phyloP scores from a whole-genome alignment of 2,113 vertebrate species.

The Fukomys damarensis region DNA sequence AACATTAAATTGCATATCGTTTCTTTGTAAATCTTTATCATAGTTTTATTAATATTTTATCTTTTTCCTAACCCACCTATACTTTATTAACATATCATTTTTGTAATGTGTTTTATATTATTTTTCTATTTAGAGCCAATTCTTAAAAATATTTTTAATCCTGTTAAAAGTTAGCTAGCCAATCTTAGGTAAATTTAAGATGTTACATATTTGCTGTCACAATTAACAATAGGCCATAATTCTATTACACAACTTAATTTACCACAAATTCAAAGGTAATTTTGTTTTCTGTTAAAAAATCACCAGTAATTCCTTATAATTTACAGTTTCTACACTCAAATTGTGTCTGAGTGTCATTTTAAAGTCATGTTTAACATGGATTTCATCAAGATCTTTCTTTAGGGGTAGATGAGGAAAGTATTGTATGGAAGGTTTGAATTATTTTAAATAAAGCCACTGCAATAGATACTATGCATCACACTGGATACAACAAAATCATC shows the following conservation, averaged over 20 bases:
- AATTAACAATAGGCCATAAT: neutral
- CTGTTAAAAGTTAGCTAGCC: neutral
- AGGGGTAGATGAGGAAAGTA: neutral
- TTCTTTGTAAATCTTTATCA: neutral
- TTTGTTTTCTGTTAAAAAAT: neutral
- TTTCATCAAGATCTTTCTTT: neutral
- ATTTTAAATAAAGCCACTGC: neutral
- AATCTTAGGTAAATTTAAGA: neutral
- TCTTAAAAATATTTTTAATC: neutral
- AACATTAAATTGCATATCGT: neutral
- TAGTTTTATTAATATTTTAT: neutral
- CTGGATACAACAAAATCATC: neutral
- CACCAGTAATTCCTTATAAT: neutral
- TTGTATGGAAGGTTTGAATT: neutral
- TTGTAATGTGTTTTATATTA: neutral
- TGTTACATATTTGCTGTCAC: neutral
- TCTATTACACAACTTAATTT: neutral
- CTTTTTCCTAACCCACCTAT: neutral
- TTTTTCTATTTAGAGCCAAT: neutral
- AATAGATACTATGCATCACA: neutral
- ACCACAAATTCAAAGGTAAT: constrained; percentile 39
- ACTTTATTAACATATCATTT: neutral
- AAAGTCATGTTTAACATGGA: constrained; percentile 30
- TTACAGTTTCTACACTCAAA: neutral
- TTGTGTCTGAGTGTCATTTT: neutral